Conservation (phyloP, 2,797 vertebrate species). For the Tarsius wallacei region DNA sequence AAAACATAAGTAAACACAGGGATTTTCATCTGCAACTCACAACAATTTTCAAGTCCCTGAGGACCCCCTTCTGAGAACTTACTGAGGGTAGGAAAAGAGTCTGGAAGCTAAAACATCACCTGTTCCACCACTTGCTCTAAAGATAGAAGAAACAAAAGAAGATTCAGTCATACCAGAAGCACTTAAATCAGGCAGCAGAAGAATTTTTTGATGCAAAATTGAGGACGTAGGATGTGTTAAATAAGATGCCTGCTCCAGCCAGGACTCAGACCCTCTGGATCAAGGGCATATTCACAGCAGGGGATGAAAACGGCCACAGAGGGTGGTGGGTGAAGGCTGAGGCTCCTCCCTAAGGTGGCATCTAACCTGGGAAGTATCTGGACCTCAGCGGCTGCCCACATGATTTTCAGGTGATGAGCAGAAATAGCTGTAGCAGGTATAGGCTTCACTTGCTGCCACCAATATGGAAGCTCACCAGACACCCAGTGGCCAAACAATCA, state of each 20-base stretch:
- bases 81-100: neutral
- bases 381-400: neutral
- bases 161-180: neutral
- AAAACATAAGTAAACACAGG: neutral
- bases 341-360: neutral
- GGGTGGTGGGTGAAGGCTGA: neutral
- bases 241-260: neutral
- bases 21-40: neutral
- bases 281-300: neutral
- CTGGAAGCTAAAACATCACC: neutral
- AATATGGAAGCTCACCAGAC: neutral
- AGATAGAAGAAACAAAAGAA: neutral
- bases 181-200: neutral
- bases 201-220: neutral
- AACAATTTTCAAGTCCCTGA: neutral
- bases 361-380: neutral
- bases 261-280: neutral
- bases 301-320: neutral
- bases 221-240: neutral
- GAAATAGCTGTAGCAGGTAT: neutral
- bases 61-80: neutral
- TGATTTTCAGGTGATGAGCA: neutral
- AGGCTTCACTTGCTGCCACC: neutral
- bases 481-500: neutral
- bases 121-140: neutral